Conservation (phyloP, 2,888 invertebrate species). For the Caenorhabditis plicata region DNA sequence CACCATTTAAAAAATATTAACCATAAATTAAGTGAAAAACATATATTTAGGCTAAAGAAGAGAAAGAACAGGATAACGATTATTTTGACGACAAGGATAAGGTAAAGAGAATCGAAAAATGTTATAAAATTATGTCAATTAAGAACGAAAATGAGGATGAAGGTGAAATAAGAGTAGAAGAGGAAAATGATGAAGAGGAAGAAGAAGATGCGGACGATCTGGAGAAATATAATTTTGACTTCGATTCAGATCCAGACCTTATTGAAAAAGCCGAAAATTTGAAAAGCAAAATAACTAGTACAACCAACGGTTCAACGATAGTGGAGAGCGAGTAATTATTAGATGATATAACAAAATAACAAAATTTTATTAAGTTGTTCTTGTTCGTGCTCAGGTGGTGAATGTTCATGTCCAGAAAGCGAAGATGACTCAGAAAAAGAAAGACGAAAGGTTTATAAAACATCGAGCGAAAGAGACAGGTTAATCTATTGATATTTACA, state of each 20-base stretch:
- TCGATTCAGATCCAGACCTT: conserved; percentile 56
- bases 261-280: conserved; percentile 29
- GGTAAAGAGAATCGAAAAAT: no score
- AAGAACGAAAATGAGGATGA: conserved; percentile 8
- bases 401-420: conserved; percentile 60
- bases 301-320: conserved; percentile 7
- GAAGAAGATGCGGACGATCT: conserved; percentile 55
- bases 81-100: conserved; percentile 2
- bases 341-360: not conserved
- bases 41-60: not conserved
- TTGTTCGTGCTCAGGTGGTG: conserved; percentile 63
- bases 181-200: conserved; percentile 42
- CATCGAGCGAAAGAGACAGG: conserved; percentile 27
- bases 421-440: conserved; percentile 44
- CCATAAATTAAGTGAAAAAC: not conserved
- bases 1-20: not conserved
- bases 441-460: conserved; percentile 27
- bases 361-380: conserved; percentile 39
- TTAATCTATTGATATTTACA: conserved; percentile 1
- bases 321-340: conserved; percentile 42
- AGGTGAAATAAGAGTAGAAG: conserved; percentile 6
- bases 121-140: no score
- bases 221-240: conserved; percentile 55
- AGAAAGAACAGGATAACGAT: conserved; percentile 6
- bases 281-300: conserved; percentile 12